Evolutionary conservation across 2,113 vertebrate genomes (phyloP).

Genomic region (Rhinichthys klamathensis): DNA sequence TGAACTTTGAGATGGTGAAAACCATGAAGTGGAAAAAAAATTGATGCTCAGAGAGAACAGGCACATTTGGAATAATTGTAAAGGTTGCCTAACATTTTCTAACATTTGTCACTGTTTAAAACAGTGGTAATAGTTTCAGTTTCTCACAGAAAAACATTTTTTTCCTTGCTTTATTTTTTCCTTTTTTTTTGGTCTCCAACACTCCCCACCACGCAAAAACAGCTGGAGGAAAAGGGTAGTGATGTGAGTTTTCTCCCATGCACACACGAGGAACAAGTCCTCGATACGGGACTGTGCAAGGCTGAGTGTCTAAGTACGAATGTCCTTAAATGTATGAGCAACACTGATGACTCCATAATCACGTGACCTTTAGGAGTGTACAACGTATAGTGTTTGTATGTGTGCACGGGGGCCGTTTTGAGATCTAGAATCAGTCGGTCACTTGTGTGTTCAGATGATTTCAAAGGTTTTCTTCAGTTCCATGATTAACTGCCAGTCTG

Average conservation of each 20-base stretch:
- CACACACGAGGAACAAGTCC: slow-evolving; percentile 15
- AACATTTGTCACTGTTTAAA: slow-evolving; percentile 72
- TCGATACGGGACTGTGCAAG: slow-evolving; percentile 23
- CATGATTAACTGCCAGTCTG: slow-evolving; percentile 98
- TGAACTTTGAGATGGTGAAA: not conserved
- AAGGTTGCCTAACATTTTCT: slow-evolving; percentile 64
- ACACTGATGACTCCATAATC: slow-evolving; percentile 66
- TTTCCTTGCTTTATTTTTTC: slow-evolving; percentile 19
- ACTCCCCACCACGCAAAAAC: slow-evolving; percentile 24
- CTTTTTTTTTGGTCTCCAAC: slow-evolving; percentile 1
- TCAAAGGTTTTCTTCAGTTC: slow-evolving; percentile 99
- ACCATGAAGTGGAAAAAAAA: slow-evolving; percentile 48
- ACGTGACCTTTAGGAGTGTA: slow-evolving; percentile 67
- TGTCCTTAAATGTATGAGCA: slow-evolving; percentile 56
- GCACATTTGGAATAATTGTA: slow-evolving; percentile 82
- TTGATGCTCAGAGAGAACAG: slow-evolving; percentile 69
- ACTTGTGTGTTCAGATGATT: slow-evolving; percentile 85
- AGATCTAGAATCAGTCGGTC: slow-evolving; percentile 46
- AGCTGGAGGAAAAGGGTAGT: slow-evolving; percentile 37
- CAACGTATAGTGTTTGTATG: slow-evolving; percentile 63
- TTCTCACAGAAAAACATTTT: slow-evolving; percentile 75
- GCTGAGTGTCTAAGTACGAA: slow-evolving; percentile 21
- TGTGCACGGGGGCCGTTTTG: slow-evolving; percentile 31
- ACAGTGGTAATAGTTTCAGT: slow-evolving; percentile 70
- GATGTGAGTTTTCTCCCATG: slow-evolving; percentile 19